Evolutionary conservation across 1,140 invertebrate genomes (phyloP), one percentile per base, ranked within the genome.

Genomic region (Saccostrea echinata): DNA sequence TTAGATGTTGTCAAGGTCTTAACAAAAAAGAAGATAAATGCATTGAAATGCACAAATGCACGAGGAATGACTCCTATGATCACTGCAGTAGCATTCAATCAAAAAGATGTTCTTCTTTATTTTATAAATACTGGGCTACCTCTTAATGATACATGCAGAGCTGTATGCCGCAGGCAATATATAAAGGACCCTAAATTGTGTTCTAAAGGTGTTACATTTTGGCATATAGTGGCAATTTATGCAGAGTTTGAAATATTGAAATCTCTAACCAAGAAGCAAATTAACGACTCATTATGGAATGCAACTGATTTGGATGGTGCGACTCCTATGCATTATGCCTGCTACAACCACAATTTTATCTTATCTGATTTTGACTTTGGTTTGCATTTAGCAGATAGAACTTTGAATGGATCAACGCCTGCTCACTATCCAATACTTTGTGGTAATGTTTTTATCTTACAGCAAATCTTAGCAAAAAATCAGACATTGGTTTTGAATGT

Each of bases 1-100:
- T 18, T 87, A 27, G 3, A 68, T 0, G 30, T 83, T 51, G 80
- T 87, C 27, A 84, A 68, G 16, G 61, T 18, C 6, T 55, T 87
- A 24, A 2, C 52, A 9, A 24, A 16, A 0, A 0, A 83, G 43
- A 33, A 64, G 24, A 0, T 8, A 4, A 64, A 64, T 64, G 57
- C 57, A 0, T n/a, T 64, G 0, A 64, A 64, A 6, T 64, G 57
- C 24, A n/a, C 24, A 64, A 64, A 21, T 64, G 57, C 57, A 6
- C 0, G 57, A 64, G 57, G 57, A 24, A 64, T 64, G 57, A 64
- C 57, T 8, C n/a, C 57, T 9, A 11, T 11, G 4, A 64, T 64
- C 0, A 64, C 57, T n/a, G 21, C 57, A n/a, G 57, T 21, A 21
- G 57, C 24, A n/a, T 64, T 64, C 24, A 3, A 64, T 24, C 21